These are phyloP conservation scores for Ornithoptera alexandrae DNA, from an alignment of 2,888 invertebrate genomes.

Conservation along the genomic window DNA sequence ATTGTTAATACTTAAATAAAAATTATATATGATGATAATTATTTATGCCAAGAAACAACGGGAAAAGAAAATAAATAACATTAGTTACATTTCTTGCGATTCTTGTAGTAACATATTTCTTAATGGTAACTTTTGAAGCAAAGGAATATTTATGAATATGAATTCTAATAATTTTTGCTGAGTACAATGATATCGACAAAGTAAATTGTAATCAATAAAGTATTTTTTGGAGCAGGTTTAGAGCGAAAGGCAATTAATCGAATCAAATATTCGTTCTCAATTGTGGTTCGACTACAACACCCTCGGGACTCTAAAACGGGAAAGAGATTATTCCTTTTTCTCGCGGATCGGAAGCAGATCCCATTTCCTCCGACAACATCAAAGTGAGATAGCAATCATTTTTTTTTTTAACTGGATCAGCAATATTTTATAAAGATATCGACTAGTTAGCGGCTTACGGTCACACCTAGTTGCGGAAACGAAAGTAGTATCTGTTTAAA, in stretches of 20 bases:
- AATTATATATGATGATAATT: no score
- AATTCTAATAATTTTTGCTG: neutral
- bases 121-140: no score
- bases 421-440: constrained; percentile 69
- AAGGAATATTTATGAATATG: neutral
- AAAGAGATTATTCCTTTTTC: constrained; percentile 75
- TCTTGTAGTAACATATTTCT: no score
- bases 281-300: constrained; percentile 32
- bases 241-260: constrained; percentile 10
- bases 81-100: no score
- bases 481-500: neutral
- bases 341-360: constrained; percentile 76
- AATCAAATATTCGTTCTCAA: constrained; percentile 18
- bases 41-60: no score
- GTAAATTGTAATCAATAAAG: neutral
- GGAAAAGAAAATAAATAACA: no score
- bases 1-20: neutral
- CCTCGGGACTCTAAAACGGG: constrained; percentile 64
- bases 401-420: constrained; percentile 74
- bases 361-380: constrained; percentile 79
- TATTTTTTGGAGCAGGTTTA: neutral
- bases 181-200: neutral
- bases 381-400: constrained; percentile 77
- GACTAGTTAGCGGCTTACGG: constrained; percentile 51
- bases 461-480: constrained; percentile 2